Conservation (phyloP, 2,888 invertebrate species). For the Patella ulyssiponensis region DNA sequence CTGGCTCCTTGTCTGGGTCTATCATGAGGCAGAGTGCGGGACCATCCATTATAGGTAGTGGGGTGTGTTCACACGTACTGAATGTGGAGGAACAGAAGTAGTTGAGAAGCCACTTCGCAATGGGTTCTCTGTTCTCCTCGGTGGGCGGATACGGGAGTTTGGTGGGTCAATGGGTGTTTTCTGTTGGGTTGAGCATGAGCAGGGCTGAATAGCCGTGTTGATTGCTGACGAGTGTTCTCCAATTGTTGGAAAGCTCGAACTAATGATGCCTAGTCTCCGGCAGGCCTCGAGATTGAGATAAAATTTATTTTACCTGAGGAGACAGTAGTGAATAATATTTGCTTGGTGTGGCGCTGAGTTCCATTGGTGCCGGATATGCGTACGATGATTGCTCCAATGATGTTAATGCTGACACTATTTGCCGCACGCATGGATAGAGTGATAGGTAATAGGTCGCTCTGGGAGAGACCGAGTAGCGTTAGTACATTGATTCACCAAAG, state of each 20-base stretch:
- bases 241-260: conserved; percentile 35
- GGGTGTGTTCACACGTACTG: too few species aligned
- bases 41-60: too few species aligned
- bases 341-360: conserved; percentile 34
- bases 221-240: not conserved
- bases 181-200: conserved; percentile 31
- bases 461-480: conserved; percentile 38
- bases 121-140: conserved; percentile 21
- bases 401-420: too few species aligned
- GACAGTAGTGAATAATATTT: conserved; percentile 53
- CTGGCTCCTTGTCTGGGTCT: conserved; percentile 31
- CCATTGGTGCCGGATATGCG: conserved; percentile 35
- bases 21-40: conserved; percentile 34
- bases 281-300: conserved; percentile 53
- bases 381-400: conserved; percentile 46
- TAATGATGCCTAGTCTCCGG: conserved; percentile 43
- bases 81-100: conserved; percentile 32
- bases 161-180: conserved; percentile 22
- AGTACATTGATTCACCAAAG: conserved; percentile 44
- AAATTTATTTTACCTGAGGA: conserved; percentile 43
- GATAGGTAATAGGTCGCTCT: conserved; percentile 48
- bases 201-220: not conserved
- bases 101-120: conserved; percentile 31
- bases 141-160: conserved; percentile 27
- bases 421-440: too few species aligned